A percentile compares a stretch with the other conserved stretches of the same genome.
These are phyloP conservation scores for Apocrypta bakeri DNA, from an alignment of 1,140 invertebrate genomes.

Conservation along the genomic window DNA sequence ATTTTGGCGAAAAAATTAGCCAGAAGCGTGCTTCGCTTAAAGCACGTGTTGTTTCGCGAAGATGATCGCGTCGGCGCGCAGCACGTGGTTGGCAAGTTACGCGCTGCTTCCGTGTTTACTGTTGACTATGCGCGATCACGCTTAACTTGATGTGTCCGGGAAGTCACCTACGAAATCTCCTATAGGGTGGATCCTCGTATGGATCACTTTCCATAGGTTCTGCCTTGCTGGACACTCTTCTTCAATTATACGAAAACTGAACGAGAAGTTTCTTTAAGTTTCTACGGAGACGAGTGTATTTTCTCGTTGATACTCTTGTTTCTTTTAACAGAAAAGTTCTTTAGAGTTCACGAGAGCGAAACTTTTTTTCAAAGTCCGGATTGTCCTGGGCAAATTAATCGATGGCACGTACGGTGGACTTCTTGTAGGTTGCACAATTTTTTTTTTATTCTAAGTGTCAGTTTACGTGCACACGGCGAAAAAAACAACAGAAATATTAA, in stretches of 20 bases:
- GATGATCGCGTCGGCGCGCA: neutral
- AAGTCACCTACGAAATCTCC: conserved; percentile 64
- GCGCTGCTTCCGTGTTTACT: conserved; percentile 20
- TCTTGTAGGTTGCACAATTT: neutral
- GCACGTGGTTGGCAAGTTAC: conserved; percentile 15
- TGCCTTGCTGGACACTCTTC: conserved; percentile 26
- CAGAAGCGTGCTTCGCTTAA: conserved; percentile 10
- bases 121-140: neutral
- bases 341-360: neutral
- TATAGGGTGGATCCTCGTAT: conserved; percentile 68
- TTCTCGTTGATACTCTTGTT: neutral
- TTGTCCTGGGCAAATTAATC: neutral
- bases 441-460: neutral
- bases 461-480: neutral
- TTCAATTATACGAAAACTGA: neutral
- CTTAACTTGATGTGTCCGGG: conserved; percentile 21
- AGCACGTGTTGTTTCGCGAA: neutral
- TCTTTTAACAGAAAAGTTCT: neutral
- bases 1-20: neutral
- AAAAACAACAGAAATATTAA: neutral
- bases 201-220: conserved; percentile 71
- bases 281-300: too few relatives aligned
- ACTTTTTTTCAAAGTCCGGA: neutral
- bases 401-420: neutral
- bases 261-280: neutral